A percentile compares a stretch with the other conserved stretches of the same genome.
These are phyloP conservation scores for Montipora sp. DNA, from an alignment of 64 coral and sea anemone species.

Conservation along the genomic window DNA sequence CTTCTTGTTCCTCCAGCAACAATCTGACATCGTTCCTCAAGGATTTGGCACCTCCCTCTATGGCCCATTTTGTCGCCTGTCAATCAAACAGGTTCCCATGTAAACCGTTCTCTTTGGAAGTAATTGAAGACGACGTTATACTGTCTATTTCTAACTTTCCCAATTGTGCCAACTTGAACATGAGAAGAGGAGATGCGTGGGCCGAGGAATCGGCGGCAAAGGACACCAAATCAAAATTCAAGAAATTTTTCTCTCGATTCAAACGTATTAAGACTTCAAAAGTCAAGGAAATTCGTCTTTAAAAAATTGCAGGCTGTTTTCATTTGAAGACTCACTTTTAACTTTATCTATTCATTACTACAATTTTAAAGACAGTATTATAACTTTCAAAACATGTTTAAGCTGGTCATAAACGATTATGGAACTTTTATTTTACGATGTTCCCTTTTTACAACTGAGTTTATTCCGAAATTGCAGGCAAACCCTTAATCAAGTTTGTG, in stretches of 20 bases:
- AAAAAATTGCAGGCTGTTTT: background rate
- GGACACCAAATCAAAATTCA: background rate
- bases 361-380: too few species aligned
- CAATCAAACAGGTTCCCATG: conserved; percentile 15
- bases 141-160: background rate
- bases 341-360: too few species aligned
- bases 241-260: background rate
- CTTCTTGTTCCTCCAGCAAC: background rate
- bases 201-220: background rate
- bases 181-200: background rate
- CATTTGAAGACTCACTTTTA: too few species aligned
- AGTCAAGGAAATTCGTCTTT: background rate
- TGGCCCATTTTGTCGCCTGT: background rate
- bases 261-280: background rate
- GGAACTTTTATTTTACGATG: too few species aligned
- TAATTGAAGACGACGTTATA: background rate
- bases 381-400: too few species aligned
- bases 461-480: too few species aligned
- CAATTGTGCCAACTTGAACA: background rate
- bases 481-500: too few species aligned
- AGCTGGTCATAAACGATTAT: too few species aligned
- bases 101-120: background rate
- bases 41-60: background rate
- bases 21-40: background rate
- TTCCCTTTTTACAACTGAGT: too few species aligned